A percentile compares a stretch with the other conserved stretches of the same genome.
These are phyloP conservation scores for Actenoides hombroni DNA, from an alignment of 2,113 vertebrate species.

Conservation along the genomic window DNA sequence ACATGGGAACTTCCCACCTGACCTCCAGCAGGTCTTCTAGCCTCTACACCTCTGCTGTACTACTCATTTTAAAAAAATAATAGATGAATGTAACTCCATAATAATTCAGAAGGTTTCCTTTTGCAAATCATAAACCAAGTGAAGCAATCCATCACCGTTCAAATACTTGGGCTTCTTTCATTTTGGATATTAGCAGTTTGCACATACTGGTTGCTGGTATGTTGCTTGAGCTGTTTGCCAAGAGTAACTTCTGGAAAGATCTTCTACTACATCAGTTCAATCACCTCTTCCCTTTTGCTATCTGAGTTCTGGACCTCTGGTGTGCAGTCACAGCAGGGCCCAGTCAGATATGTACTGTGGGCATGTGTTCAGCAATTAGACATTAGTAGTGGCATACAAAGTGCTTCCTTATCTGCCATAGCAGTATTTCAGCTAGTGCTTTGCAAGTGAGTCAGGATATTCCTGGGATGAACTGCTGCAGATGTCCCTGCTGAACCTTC, in stretches of 20 bases:
- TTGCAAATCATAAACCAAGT: background rate
- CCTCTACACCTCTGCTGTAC: background rate
- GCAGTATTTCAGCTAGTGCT: conserved; percentile 11
- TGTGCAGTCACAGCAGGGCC: background rate
- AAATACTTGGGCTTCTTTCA: background rate
- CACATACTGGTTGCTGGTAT: background rate
- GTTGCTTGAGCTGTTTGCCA: background rate
- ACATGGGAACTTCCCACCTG: background rate
- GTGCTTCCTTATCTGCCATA: background rate
- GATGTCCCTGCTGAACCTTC: background rate
- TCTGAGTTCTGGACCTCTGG: background rate
- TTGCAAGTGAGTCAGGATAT: background rate
- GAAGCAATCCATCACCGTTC: background rate
- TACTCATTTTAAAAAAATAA: background rate
- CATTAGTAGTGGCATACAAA: background rate
- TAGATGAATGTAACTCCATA: accelerated
- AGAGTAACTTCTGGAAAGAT: background rate
- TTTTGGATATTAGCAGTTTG: background rate
- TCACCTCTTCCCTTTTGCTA: background rate
- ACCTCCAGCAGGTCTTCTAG: background rate
- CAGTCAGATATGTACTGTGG: background rate
- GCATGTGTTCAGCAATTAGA: background rate
- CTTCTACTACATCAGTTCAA: background rate
- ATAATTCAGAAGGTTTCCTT: background rate
- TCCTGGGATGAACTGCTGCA: background rate